Evolutionary conservation across 2,113 vertebrate species (phyloP).

Genomic region (Lutjanus erythropterus): DNA sequence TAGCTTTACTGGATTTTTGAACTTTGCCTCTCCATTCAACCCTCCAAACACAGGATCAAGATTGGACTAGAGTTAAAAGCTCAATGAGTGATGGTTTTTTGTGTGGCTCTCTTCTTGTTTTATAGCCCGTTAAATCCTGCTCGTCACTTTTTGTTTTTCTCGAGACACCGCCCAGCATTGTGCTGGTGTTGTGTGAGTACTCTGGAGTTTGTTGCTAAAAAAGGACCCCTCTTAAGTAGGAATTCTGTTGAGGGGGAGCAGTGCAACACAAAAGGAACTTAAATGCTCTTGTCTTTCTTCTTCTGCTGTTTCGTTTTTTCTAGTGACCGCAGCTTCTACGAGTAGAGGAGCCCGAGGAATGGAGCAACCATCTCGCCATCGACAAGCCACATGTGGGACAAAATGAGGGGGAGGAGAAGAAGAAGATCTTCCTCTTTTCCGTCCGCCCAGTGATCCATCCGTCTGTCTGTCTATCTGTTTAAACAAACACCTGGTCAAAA

Average conservation of each 20-base stretch:
- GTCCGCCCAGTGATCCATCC: constrained; percentile 1
- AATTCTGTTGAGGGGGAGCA: not conserved
- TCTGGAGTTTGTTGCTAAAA: not conserved
- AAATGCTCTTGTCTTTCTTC: not conserved
- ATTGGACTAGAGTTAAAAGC: not conserved
- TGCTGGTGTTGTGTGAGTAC: constrained; percentile 55
- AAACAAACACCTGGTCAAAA: constrained; percentile 30
- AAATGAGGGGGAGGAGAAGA: constrained; percentile 30
- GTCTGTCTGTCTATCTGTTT: not conserved
- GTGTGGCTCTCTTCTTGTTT: constrained; percentile 33
- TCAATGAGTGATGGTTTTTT: not conserved
- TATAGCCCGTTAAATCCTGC: constrained; percentile 26
- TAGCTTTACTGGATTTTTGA: no score
- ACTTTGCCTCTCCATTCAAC: no score
- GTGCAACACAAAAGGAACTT: not conserved
- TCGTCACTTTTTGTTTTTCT: not conserved
- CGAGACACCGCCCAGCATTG: constrained; percentile 28
- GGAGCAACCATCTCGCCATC: constrained; percentile 6
- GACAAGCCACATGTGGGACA: not conserved
- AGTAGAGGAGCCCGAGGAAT: constrained; percentile 49
- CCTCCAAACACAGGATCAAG: not conserved
- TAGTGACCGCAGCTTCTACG: constrained; percentile 76
- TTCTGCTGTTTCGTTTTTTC: constrained; percentile 6
- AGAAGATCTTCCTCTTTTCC: constrained; percentile 1
- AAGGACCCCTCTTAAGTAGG: not conserved